phyloP scores from a whole-genome alignment of 2,113 vertebrate genomes.

The Lagopus muta region DNA sequence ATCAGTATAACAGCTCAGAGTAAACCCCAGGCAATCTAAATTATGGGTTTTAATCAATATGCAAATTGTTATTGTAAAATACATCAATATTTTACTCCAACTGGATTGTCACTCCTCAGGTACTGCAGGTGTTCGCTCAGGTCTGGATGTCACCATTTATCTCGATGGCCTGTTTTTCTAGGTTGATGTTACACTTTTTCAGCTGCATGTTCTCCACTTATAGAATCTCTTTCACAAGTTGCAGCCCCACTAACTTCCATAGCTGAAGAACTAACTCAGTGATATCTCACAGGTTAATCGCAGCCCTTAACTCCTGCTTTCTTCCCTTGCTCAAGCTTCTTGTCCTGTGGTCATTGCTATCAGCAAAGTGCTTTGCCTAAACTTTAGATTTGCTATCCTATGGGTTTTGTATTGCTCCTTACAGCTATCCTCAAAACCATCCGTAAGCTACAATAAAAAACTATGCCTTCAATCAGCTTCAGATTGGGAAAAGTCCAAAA shows the following conservation, averaged over 20 bases:
- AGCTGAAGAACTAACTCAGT: neutral
- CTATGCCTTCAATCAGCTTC: neutral
- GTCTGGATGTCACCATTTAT: neutral
- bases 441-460: neutral
- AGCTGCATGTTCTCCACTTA: neutral
- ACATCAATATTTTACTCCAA: neutral
- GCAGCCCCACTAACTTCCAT: neutral
- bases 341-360: accelerated
- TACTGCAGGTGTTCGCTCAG: neutral
- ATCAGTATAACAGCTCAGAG: conserved; percentile 9
- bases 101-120: neutral
- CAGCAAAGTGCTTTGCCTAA: neutral
- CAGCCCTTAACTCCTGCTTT: neutral
- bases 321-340: neutral
- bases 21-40: conserved; percentile 27
- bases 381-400: neutral
- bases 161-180: neutral
- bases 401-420: neutral
- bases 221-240: neutral
- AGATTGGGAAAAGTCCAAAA: neutral
- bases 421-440: neutral
- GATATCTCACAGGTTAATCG: neutral
- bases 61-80: conserved; percentile 41
- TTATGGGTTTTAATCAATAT: conserved; percentile 47
- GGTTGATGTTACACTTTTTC: neutral